A percentile compares a stretch with the other conserved stretches of the same genome.
Evolutionary conservation across 2,797 vertebrate species (phyloP).

Genomic region (Hozukius guyotensis): DNA sequence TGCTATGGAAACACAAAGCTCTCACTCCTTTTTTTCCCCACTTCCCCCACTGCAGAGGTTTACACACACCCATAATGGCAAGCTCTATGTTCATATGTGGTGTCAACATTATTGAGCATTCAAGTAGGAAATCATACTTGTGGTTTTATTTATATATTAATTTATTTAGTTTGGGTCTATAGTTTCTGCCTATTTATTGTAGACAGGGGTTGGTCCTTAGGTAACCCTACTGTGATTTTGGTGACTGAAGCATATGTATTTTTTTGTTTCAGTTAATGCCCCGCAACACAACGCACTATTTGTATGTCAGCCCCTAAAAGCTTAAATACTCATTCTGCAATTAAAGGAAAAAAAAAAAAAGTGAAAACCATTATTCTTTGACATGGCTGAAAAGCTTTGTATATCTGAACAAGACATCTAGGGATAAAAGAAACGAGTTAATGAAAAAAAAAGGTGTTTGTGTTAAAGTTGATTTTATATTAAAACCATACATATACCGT

Average conservation of each 20-base stretch:
- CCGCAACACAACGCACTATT: neutral
- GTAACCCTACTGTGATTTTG: neutral
- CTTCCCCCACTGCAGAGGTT: neutral
- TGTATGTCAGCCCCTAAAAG: constrained; percentile 31
- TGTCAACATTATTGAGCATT: neutral
- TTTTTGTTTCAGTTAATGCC: neutral
- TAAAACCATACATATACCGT: neutral
- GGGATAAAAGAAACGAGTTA: neutral
- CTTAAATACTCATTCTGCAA: constrained; percentile 7
- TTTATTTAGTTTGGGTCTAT: neutral
- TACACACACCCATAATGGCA: neutral
- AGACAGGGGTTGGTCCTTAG: neutral
- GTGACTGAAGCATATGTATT: neutral
- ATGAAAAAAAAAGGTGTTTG: neutral
- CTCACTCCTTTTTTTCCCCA: neutral
- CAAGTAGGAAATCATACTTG: neutral
- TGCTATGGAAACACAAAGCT: constrained; percentile 16
- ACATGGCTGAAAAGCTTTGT: constrained; percentile 16
- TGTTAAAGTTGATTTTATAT: neutral
- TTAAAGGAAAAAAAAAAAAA: constrained; percentile 17
- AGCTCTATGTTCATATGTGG: neutral
- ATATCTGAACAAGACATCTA: constrained; percentile 9
- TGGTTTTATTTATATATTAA: neutral
- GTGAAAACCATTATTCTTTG: constrained; percentile 35
- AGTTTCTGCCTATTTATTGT: neutral